Conservation (phyloP, 2,888 invertebrate genomes). For the Mimumesa dahlbomi region DNA sequence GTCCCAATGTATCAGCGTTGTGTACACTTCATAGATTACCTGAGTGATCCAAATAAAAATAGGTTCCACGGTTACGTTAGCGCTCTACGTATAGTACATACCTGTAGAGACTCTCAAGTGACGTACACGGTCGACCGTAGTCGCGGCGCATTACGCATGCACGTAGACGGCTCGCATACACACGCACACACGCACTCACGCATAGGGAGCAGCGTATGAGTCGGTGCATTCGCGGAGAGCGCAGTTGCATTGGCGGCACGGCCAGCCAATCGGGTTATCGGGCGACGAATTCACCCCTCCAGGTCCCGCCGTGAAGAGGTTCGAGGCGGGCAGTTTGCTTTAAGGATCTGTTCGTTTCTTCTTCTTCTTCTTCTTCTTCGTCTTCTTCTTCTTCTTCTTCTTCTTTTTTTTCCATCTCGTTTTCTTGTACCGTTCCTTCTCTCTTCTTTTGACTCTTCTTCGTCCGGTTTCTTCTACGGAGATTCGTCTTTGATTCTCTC, state of each 20-base stretch:
- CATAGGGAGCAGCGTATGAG: constrained; percentile 42
- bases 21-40: too few species aligned
- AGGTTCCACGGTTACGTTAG: too few species aligned
- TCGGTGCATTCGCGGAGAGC: constrained; percentile 59
- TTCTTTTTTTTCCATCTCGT: not conserved
- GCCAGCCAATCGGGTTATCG: constrained; percentile 74
- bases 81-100: too few species aligned
- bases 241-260: constrained; percentile 73
- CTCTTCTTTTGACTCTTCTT: not conserved
- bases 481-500: too few species aligned
- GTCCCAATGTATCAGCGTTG: too few species aligned
- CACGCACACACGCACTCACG: constrained; percentile 57
- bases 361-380: constrained; percentile 1
- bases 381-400: constrained; percentile 27
- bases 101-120: too few species aligned
- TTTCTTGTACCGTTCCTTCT: too few species aligned
- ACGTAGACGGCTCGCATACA: constrained; percentile 63
- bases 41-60: too few species aligned
- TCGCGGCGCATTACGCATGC: constrained; percentile 46
- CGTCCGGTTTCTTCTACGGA: not conserved
- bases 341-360: constrained; percentile 62
- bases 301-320: constrained; percentile 52
- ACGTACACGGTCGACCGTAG: not conserved
- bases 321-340: constrained; percentile 69
- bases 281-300: constrained; percentile 71